phyloP scores from a whole-genome alignment of 2,888 invertebrate species.

The Cosmia pyralina region DNA sequence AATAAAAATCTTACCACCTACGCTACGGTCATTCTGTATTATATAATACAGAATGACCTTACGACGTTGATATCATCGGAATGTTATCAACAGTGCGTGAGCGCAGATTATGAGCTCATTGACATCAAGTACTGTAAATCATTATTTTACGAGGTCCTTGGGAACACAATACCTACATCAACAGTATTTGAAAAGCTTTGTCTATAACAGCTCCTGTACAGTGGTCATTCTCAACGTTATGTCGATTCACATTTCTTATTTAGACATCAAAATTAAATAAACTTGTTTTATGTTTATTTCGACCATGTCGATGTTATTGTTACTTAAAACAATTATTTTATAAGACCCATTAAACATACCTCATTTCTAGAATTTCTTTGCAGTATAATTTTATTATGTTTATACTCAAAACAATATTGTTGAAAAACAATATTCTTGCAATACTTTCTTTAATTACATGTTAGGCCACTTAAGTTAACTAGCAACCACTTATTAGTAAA shows the following conservation, averaged over 20 bases:
- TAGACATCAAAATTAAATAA: background rate
- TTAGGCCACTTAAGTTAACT: slow-evolving; percentile 37
- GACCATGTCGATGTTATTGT: background rate
- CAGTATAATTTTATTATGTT: background rate
- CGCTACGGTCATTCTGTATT: background rate
- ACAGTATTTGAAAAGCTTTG: slow-evolving; percentile 4
- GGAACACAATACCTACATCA: slow-evolving; percentile 27
- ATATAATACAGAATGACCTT: slow-evolving; percentile 32
- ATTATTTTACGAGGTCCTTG: slow-evolving; percentile 16
- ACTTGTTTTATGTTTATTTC: background rate
- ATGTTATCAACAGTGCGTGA: slow-evolving; percentile 30
- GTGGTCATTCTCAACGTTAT: background rate
- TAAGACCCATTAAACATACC: background rate
- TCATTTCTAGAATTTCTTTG: background rate
- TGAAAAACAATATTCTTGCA: slow-evolving; percentile 5
- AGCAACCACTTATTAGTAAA: slow-evolving; percentile 32
- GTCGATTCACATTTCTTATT: slow-evolving; percentile 3
- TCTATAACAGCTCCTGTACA: background rate
- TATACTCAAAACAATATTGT: background rate
- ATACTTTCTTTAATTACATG: slow-evolving; percentile 10
- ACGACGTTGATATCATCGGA: slow-evolving; percentile 21
- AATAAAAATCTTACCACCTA: slow-evolving; percentile 2
- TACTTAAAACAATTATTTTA: slow-evolving; percentile 1
- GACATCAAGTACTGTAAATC: slow-evolving; percentile 33
- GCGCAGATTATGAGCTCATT: slow-evolving; percentile 50